phyloP scores from a whole-genome alignment of 2,888 invertebrate genomes.

The Tipula lateralis region DNA sequence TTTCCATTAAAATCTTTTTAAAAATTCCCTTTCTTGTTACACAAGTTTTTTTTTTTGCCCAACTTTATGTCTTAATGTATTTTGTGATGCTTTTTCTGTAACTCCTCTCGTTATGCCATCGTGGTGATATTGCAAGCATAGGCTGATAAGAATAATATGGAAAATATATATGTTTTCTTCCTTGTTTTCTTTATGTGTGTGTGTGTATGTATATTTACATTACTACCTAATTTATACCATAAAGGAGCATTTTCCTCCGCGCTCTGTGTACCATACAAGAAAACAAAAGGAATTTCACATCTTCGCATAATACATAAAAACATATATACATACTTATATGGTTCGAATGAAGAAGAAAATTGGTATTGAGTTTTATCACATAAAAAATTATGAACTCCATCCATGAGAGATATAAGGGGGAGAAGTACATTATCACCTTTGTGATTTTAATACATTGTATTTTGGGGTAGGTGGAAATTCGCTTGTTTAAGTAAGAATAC shows the following conservation, averaged over 20 bases:
- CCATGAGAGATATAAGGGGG: neutral
- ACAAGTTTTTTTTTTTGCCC: neutral
- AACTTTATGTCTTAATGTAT: neutral
- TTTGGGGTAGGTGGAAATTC: constrained; percentile 11
- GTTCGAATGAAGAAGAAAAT: neutral
- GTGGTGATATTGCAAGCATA: neutral
- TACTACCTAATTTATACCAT: constrained; percentile 19
- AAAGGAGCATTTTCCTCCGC: neutral
- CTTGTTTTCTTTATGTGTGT: neutral
- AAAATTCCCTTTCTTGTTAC: constrained; percentile 7
- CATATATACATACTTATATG: neutral
- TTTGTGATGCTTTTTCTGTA: neutral
- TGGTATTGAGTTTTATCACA: neutral
- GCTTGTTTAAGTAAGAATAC: neutral
- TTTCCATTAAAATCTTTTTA: constrained; percentile 24
- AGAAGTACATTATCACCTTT: neutral
- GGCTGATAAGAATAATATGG: neutral
- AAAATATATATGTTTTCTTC: neutral
- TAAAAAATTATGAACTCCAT: constrained; percentile 7
- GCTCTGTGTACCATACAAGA: neutral
- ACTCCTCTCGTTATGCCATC: neutral
- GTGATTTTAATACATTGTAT: neutral
- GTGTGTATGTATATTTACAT: neutral
- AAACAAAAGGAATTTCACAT: neutral
- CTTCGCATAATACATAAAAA: neutral